These are phyloP conservation scores for Thereva unica DNA, from an alignment of 2,888 invertebrate genomes.

Conservation along the genomic window DNA sequence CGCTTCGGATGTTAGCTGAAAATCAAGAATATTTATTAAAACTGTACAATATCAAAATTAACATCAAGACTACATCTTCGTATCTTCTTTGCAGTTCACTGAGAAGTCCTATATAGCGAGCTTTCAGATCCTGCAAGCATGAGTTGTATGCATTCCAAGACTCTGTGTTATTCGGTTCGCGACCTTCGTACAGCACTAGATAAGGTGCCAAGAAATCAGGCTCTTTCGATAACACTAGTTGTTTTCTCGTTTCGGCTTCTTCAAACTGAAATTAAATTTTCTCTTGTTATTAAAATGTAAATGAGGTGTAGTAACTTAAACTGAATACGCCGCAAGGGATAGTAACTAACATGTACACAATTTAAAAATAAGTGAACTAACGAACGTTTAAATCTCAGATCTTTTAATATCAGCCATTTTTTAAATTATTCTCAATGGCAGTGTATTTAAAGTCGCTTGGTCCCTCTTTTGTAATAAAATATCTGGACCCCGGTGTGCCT, in stretches of 20 bases:
- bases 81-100: slow-evolving; percentile 68
- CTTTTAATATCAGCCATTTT: too few species aligned
- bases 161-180: slow-evolving; percentile 47
- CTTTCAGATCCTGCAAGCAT: slow-evolving; percentile 71
- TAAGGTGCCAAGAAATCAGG: slow-evolving; percentile 66
- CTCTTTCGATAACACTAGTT: slow-evolving; percentile 60
- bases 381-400: too few species aligned
- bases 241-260: slow-evolving; percentile 54
- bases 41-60: not conserved
- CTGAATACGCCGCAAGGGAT: not conserved
- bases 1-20: slow-evolving; percentile 52
- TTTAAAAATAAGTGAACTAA: too few species aligned
- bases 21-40: slow-evolving; percentile 8
- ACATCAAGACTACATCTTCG: slow-evolving; percentile 61
- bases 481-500: too few species aligned
- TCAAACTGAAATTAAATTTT: slow-evolving; percentile 46
- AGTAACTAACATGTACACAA: too few species aligned
- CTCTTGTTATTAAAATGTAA: slow-evolving; percentile 5
- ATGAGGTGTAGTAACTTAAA: not conserved
- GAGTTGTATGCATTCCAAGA: slow-evolving; percentile 50
- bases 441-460: too few species aligned
- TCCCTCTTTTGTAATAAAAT: too few species aligned
- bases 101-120: slow-evolving; percentile 65
- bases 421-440: too few species aligned
- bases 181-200: slow-evolving; percentile 58